These are phyloP conservation scores for Papilio gigon DNA, from an alignment of 2,888 invertebrate genomes.

Conservation along the genomic window DNA sequence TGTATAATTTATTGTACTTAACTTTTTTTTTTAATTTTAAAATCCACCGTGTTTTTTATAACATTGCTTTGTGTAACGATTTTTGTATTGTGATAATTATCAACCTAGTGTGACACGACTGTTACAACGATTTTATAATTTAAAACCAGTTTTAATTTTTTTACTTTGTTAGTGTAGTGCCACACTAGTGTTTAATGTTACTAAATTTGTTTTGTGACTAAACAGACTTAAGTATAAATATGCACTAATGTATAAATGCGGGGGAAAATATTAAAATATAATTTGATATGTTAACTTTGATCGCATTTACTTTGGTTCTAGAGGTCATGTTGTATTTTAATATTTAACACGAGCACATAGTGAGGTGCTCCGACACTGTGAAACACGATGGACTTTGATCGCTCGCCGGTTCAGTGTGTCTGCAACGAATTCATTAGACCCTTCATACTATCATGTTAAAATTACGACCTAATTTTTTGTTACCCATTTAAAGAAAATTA, in stretches of 20 bases:
- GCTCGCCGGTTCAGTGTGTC: constrained; percentile 25
- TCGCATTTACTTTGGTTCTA: constrained; percentile 23
- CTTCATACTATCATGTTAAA: too few relatives aligned
- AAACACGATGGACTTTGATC: constrained; percentile 2
- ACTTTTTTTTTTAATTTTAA: constrained; percentile 29
- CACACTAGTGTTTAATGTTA: constrained; percentile 41
- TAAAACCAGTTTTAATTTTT: background rate
- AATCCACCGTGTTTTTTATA: constrained; percentile 38
- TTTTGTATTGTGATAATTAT: constrained; percentile 41
- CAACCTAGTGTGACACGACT: constrained; percentile 33
- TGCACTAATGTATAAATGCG: constrained; percentile 62
- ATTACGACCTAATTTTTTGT: too few relatives aligned
- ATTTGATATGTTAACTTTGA: constrained; percentile 2
- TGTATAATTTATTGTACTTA: constrained; percentile 30
- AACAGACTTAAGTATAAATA: constrained; percentile 48
- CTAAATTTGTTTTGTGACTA: constrained; percentile 50
- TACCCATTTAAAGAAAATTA: too few relatives aligned
- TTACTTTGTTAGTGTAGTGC: constrained; percentile 17
- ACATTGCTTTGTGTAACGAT: constrained; percentile 30
- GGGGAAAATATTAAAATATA: constrained; percentile 22
- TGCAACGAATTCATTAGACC: too few relatives aligned
- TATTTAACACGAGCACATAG: constrained; percentile 26
- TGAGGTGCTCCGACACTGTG: constrained; percentile 34
- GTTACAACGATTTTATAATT: background rate
- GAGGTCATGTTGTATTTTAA: constrained; percentile 28